These are phyloP conservation scores for Mustelus asterias DNA, from an alignment of 2,113 vertebrate genomes.

Conservation along the genomic window DNA sequence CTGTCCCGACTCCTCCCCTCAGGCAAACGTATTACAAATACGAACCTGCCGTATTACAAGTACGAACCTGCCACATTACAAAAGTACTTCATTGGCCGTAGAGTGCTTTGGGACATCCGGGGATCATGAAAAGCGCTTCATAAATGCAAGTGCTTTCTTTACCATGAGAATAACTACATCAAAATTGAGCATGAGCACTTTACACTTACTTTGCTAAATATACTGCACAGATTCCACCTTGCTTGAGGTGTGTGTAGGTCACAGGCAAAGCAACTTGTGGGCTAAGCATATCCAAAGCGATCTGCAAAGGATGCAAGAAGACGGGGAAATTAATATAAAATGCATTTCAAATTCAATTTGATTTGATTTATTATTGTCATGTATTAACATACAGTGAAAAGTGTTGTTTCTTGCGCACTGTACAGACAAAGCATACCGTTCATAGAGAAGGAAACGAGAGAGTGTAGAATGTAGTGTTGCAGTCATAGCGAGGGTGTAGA, in stretches of 20 bases:
- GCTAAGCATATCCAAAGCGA: constrained; percentile 72
- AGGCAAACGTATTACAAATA: no score
- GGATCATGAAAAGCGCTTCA: background rate
- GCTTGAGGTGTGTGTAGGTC: constrained; percentile 64
- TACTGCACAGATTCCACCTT: constrained; percentile 71
- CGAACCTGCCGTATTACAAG: no score
- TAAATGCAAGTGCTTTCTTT: background rate
- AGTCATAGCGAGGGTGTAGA: no score
- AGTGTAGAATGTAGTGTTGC: no score
- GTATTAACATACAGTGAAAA: no score
- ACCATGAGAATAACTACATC: background rate
- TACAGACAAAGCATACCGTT: no score
- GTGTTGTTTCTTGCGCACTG: no score
- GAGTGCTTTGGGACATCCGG: background rate
- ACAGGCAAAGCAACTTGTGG: constrained; percentile 70
- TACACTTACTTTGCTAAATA: constrained; percentile 83
- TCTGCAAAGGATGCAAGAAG: constrained; percentile 48
- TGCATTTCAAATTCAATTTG: background rate
- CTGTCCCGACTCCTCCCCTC: no score
- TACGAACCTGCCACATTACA: no score
- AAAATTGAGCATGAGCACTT: background rate
- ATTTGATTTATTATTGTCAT: no score
- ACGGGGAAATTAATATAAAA: constrained; percentile 5
- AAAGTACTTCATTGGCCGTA: background rate
- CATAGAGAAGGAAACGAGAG: no score